Evolutionary conservation across 2,888 invertebrate species (phyloP).

Genomic region (Anodontia alba): DNA sequence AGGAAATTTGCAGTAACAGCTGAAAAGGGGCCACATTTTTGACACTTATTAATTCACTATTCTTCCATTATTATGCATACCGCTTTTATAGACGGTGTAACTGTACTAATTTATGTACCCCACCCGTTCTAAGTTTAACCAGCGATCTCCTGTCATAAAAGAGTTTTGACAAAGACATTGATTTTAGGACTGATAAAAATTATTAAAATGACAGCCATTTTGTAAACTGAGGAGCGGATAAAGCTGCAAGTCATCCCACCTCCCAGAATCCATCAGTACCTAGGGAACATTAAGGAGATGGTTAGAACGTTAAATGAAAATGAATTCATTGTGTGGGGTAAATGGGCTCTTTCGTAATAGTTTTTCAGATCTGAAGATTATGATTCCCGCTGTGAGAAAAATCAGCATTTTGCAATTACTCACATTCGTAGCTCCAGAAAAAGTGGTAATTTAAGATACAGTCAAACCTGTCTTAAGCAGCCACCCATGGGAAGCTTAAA

Average conservation of each 20-base stretch:
- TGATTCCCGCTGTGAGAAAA: not conserved
- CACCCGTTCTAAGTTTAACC: not conserved
- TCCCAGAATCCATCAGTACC: not conserved
- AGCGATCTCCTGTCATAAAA: not conserved
- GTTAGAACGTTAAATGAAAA: conserved; percentile 1
- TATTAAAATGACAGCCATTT: not conserved
- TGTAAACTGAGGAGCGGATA: not conserved
- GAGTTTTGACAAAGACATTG: not conserved
- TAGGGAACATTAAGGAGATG: not conserved
- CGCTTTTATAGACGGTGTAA: too few species aligned
- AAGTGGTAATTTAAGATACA: too few species aligned
- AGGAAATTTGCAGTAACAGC: too few species aligned
- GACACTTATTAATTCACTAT: not conserved
- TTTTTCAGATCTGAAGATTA: conserved; percentile 45
- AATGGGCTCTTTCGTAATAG: conserved; percentile 42
- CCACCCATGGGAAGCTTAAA: too few species aligned
- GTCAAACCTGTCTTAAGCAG: too few species aligned
- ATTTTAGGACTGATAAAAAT: not conserved
- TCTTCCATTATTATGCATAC: too few species aligned
- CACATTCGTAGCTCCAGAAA: too few species aligned
- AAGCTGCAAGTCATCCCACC: not conserved
- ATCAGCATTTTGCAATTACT: too few species aligned
- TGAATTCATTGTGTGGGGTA: conserved; percentile 44
- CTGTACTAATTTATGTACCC: not conserved
- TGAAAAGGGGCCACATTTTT: not conserved